phyloP scores from a whole-genome alignment of 2,113 vertebrate species.

The Hystrix cristata region DNA sequence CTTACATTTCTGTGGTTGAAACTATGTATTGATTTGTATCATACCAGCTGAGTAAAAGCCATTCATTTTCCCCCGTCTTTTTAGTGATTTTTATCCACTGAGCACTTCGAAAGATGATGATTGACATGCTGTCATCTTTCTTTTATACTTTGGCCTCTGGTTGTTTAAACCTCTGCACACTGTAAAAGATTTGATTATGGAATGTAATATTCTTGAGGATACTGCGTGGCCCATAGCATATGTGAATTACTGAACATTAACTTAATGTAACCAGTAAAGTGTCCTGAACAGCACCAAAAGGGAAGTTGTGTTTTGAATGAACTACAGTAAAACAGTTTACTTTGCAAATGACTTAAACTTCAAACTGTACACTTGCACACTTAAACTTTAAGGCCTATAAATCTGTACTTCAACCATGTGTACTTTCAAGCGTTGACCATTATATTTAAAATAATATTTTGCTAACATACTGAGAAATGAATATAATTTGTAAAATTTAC shows the following conservation, averaged over 20 bases:
- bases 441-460: constrained; percentile 35
- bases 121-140: neutral
- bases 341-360: constrained; percentile 46
- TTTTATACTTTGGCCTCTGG: neutral
- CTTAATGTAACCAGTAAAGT: constrained; percentile 22
- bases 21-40: constrained; percentile 39
- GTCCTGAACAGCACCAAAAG: neutral
- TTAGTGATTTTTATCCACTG: constrained; percentile 39
- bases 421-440: neutral
- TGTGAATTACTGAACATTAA: neutral
- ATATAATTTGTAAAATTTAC: constrained; percentile 45
- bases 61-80: constrained; percentile 11
- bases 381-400: neutral
- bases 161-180: constrained; percentile 7
- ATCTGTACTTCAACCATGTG: neutral
- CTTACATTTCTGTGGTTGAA: constrained; percentile 37
- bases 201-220: neutral
- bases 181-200: neutral
- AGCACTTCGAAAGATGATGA: constrained; percentile 31
- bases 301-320: neutral
- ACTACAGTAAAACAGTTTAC: neutral
- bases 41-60: constrained; percentile 19
- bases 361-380: neutral
- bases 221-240: neutral
- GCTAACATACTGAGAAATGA: constrained; percentile 2